A percentile compares a stretch with the other conserved stretches of the same genome.
These are phyloP conservation scores for Alexandromys fortis DNA, from an alignment of 2,113 vertebrate genomes.

Conservation along the genomic window DNA sequence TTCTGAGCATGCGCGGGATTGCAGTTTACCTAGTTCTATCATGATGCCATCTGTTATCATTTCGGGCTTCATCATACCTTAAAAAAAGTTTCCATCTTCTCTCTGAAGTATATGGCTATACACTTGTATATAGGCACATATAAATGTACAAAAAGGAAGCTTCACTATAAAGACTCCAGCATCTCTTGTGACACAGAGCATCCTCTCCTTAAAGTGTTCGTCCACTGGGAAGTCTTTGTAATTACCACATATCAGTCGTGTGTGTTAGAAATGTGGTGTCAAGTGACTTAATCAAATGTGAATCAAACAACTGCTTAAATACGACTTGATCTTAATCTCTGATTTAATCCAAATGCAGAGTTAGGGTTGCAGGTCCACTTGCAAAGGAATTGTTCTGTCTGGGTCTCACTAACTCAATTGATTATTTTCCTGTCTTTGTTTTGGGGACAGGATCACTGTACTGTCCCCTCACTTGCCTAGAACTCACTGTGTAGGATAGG, in stretches of 20 bases:
- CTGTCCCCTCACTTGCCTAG: no score
- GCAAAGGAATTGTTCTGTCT: neutral
- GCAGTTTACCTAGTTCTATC: slow-evolving; percentile 29
- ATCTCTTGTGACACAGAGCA: neutral
- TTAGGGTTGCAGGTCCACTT: neutral
- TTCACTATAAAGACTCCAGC: neutral
- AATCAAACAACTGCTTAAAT: neutral
- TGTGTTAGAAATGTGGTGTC: neutral
- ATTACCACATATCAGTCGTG: neutral
- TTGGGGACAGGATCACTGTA: neutral
- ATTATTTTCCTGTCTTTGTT: neutral
- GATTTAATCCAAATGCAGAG: neutral
- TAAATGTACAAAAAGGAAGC: neutral
- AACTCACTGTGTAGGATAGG: neutral
- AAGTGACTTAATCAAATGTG: neutral
- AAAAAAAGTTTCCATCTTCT: neutral
- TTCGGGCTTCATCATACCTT: neutral
- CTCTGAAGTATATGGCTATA: neutral
- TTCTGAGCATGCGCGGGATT: neutral
- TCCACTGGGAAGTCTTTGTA: neutral
- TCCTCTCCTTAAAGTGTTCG: neutral
- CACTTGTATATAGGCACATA: neutral
- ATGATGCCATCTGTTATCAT: neutral
- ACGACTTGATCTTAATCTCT: neutral
- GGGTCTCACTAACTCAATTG: neutral